Conservation (phyloP, 2,797 vertebrate genomes). For the Serranus cabrilla region DNA sequence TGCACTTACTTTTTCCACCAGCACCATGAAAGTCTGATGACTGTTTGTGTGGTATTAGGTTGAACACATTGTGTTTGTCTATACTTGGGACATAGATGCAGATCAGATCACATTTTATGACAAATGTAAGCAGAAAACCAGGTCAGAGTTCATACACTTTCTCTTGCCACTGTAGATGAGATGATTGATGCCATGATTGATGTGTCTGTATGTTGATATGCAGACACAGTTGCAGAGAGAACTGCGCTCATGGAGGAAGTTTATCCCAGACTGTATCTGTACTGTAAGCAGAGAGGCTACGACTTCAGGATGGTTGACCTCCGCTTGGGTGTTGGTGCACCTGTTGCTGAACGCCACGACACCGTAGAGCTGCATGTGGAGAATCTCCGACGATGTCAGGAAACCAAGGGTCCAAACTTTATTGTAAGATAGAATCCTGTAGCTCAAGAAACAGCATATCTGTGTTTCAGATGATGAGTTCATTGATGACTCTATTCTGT, state of each 20-base stretch:
- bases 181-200: too few species aligned
- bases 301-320: slow-evolving; percentile 81
- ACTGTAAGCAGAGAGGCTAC: slow-evolving; percentile 78
- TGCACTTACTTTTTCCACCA: too few species aligned
- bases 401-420: slow-evolving; percentile 67
- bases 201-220: too few species aligned
- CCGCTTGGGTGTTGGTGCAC: slow-evolving; percentile 69
- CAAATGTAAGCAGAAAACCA: too few species aligned
- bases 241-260: slow-evolving; percentile 74
- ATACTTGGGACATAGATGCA: too few species aligned
- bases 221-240: slow-evolving; percentile 80
- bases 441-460: background rate
- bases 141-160: too few species aligned
- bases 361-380: slow-evolving; percentile 68
- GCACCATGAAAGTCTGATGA: too few species aligned
- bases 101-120: too few species aligned
- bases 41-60: too few species aligned
- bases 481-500: slow-evolving; percentile 7
- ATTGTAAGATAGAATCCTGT: slow-evolving; percentile 57
- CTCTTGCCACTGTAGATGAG: too few species aligned
- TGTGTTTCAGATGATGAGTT: background rate
- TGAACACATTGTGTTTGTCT: too few species aligned
- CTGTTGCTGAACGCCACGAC: slow-evolving; percentile 66
- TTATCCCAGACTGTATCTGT: slow-evolving; percentile 74
- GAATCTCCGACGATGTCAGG: slow-evolving; percentile 70